phyloP scores from a whole-genome alignment of 2,797 vertebrate species.

The Schizopygopsis pylzovi region DNA sequence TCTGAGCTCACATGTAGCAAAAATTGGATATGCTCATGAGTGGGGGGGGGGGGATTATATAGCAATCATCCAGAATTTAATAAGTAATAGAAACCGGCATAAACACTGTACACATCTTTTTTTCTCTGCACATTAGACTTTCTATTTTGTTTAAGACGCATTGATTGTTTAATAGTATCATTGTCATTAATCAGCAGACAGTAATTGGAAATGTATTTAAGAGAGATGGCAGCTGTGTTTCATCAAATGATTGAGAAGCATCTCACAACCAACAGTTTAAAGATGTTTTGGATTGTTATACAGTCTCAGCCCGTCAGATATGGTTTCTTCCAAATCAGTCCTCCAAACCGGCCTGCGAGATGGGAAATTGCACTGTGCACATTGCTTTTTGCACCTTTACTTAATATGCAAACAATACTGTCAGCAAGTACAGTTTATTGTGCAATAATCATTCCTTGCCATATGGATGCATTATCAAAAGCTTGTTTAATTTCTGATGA shows the following conservation, averaged over 20 bases:
- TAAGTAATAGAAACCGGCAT: background rate
- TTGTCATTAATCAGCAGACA: background rate
- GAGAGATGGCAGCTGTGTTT: background rate
- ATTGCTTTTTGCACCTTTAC: background rate
- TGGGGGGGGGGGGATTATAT: background rate
- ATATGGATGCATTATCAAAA: conserved; percentile 30
- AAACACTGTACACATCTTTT: background rate
- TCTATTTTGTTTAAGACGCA: background rate
- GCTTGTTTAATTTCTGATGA: conserved; percentile 38
- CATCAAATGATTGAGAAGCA: background rate
- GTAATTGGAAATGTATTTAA: background rate
- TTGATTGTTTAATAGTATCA: background rate
- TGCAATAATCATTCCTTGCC: conserved; percentile 18
- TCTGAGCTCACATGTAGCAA: background rate
- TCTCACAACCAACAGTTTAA: background rate
- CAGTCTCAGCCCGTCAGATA: background rate
- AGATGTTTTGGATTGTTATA: background rate
- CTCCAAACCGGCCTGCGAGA: background rate
- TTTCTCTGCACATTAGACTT: background rate
- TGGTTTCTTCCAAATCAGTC: too few species aligned
- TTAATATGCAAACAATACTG: conserved; percentile 14
- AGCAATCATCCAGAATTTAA: conserved; percentile 1
- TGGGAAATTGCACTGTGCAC: background rate
- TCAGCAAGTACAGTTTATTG: conserved; percentile 19
- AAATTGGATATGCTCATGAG: conserved; percentile 7